Conservation (phyloP, 2,113 vertebrate genomes). For the Bufo gargarizans region DNA sequence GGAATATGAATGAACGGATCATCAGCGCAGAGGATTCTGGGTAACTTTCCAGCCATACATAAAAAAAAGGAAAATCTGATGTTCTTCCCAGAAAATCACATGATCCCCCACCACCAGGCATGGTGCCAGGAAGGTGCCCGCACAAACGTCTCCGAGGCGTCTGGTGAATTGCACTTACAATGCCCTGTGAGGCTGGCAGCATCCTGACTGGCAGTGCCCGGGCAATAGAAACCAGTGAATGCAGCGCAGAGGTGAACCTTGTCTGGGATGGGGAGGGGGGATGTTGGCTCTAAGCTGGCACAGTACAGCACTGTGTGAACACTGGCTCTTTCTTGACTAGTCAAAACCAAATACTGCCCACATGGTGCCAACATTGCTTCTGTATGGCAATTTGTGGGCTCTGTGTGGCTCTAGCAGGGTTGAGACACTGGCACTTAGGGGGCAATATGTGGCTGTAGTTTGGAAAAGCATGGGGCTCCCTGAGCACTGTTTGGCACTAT, state of each 20-base stretch:
- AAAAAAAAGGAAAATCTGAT: constrained; percentile 21
- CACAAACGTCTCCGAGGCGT: background rate
- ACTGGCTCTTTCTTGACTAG: no score
- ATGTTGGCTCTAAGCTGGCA: no score
- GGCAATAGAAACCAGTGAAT: background rate
- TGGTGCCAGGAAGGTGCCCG: background rate
- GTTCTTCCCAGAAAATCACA: constrained; percentile 16
- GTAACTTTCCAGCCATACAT: constrained; percentile 2
- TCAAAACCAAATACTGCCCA: no score
- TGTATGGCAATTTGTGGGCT: background rate
- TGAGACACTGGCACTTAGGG: no score
- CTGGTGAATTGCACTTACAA: background rate
- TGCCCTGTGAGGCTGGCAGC: background rate
- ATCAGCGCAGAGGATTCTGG: constrained; percentile 14
- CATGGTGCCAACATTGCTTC: no score
- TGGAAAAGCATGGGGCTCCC: no score
- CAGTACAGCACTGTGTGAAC: no score
- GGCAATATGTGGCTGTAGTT: background rate
- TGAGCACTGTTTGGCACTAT: background rate
- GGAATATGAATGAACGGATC: constrained; percentile 29
- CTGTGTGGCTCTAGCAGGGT: background rate
- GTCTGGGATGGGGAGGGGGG: no score
- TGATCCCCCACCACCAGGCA: background rate
- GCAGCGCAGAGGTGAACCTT: background rate
- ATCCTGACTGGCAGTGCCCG: background rate